These are phyloP conservation scores for Microctenopoma lineatum DNA, from an alignment of 2,797 vertebrate species.

Conservation along the genomic window DNA sequence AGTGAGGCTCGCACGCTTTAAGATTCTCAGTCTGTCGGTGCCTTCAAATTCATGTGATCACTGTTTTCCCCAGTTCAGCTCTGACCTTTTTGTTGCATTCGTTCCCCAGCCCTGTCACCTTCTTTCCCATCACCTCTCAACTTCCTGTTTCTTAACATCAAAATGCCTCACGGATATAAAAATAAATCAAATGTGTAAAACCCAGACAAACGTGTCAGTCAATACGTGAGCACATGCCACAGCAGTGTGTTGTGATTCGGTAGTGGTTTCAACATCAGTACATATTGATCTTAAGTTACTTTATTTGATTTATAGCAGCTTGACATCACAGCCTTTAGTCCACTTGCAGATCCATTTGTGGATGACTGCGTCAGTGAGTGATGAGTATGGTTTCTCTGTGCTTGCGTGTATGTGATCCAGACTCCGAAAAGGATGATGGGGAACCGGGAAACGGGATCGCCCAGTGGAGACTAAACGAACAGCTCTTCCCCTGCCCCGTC, in stretches of 20 bases:
- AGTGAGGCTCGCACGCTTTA: no score
- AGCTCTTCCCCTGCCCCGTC: slow-evolving; percentile 95
- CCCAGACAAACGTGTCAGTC: not conserved
- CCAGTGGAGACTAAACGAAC: slow-evolving; percentile 93
- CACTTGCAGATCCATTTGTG: slow-evolving; percentile 26
- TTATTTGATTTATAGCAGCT: slow-evolving; percentile 24
- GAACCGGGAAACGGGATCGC: slow-evolving; percentile 91
- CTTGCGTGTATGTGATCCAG: slow-evolving; percentile 71
- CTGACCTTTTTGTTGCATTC: not conserved
- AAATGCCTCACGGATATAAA: not conserved
- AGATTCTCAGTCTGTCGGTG: no score
- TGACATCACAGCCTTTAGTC: slow-evolving; percentile 8
- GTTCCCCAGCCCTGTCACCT: not conserved
- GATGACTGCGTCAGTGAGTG: slow-evolving; percentile 24
- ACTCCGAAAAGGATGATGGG: slow-evolving; percentile 89
- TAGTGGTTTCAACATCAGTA: slow-evolving; percentile 6
- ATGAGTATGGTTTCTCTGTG: slow-evolving; percentile 10
- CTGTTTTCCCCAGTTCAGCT: not conserved
- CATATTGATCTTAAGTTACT: slow-evolving; percentile 13
- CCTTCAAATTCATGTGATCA: not conserved
- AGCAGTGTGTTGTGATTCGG: not conserved
- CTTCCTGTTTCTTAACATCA: not conserved
- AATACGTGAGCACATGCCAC: not conserved
- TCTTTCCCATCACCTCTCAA: not conserved
- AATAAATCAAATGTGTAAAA: not conserved